Conservation (phyloP, 2,113 vertebrate genomes). For the Leucopternis melanops region DNA sequence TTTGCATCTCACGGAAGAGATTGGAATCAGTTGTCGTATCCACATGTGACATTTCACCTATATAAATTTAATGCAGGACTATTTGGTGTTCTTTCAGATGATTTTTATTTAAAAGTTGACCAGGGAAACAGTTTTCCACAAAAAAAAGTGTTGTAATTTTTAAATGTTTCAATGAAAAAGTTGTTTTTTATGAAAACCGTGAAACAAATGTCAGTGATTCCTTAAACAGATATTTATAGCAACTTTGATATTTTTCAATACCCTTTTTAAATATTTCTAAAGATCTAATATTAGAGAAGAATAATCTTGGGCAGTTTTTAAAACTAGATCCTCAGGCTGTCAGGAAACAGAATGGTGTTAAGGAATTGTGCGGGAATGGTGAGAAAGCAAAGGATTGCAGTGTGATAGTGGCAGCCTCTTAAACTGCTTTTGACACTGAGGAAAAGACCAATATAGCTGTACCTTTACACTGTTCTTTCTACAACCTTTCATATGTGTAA, state of each 20-base stretch:
- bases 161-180: background rate
- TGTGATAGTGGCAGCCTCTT: background rate
- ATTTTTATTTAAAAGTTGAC: background rate
- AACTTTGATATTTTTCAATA: background rate
- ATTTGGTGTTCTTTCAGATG: background rate
- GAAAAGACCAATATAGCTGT: background rate
- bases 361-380: background rate
- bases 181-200: rapidly evolving
- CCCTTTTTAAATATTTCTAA: background rate
- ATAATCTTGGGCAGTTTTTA: background rate
- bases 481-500: background rate
- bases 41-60: background rate
- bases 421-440: background rate
- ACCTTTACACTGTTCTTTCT: background rate
- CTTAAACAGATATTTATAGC: background rate
- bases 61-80: background rate
- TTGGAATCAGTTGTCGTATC: background rate
- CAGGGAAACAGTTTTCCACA: background rate
- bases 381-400: background rate
- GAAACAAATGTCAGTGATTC: background rate
- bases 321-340: background rate
- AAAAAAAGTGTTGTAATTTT: background rate
- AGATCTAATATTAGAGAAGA: background rate
- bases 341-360: background rate
- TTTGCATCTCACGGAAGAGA: background rate